Evolutionary conservation across 2,797 vertebrate species (phyloP), one percentile per base, ranked within the genome.

Genomic region (Sylvia borin): DNA sequence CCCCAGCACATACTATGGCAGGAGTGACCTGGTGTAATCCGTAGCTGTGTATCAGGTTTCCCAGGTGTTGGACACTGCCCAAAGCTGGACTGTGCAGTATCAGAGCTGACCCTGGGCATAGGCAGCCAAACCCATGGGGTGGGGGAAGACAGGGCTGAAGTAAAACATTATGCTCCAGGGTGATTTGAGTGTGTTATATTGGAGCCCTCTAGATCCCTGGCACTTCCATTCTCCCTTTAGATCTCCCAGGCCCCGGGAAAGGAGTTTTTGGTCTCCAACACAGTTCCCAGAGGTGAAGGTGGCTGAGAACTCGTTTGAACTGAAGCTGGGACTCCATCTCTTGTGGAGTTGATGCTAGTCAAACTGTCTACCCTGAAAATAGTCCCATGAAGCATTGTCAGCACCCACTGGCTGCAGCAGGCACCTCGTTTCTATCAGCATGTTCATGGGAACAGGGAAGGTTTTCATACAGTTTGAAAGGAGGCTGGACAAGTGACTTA

Each of bases 341-440:
- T 40, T 32, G 15, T 38, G 62, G 54, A 72, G 22, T 3, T 55
- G 45, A 9, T 85, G 58, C 54, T 82, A 47, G 55, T 79, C 64
- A 60, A 76, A 34, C 32, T 0, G 0, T 11, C 5, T 48, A 26
- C 31, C 50, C 58, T 31, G 8, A 51, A 64, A 64, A 43, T 2
- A 75, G 58, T 45, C 58, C 58, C 1, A 0, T 10, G 17, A 40
- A 67, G n/a, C 10, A 71, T 25, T 74, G 57, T 64, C 51, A 84
- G n/a, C 57, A 43, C 18, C 13, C n/a, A 5, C 29, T 61, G 72
- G 27, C 20, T 79, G 34, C 67, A 53, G 72, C 38, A 58, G 65
- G 32, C 32, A 45, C 24, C 34, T 18, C 0, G 0, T 36, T 80
- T 87, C 42, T 38, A 1, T 47, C 70, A 32, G 36, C 9, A 6